phyloP scores from a whole-genome alignment of 2,888 invertebrate species.

The Rhynchonema sp. region DNA sequence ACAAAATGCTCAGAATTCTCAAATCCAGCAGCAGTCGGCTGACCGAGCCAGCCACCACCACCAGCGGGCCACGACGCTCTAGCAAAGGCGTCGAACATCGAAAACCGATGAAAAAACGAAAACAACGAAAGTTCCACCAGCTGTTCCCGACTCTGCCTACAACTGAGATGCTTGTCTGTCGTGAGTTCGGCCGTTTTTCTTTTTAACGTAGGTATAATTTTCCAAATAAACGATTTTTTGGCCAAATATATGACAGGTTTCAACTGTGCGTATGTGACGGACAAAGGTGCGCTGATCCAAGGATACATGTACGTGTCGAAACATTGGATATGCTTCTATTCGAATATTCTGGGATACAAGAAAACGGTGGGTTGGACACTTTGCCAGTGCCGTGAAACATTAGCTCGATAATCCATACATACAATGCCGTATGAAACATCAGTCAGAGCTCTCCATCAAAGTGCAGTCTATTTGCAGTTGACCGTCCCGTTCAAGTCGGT shows the following conservation, averaged over 20 bases:
- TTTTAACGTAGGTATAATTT: too few species aligned
- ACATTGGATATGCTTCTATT: conserved; percentile 85
- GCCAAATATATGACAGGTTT: conserved; percentile 49
- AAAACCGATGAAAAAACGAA: neutral
- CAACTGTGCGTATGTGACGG: conserved; percentile 74
- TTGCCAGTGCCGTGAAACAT: too few species aligned
- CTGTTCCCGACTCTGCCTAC: conserved; percentile 12
- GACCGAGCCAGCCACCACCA: too few species aligned
- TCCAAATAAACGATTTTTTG: too few species aligned
- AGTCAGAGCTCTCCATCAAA: too few species aligned
- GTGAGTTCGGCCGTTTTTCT: conserved; percentile 8
- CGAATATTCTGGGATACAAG: conserved; percentile 81
- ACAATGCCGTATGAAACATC: too few species aligned
- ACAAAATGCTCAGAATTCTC: too few species aligned
- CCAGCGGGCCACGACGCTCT: too few species aligned
- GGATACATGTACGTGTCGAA: conserved; percentile 80
- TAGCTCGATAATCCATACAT: too few species aligned
- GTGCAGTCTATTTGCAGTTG: conserved; percentile 48
- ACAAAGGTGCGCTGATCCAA: conserved; percentile 55
- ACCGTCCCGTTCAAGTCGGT: conserved; percentile 69
- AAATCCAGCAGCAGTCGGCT: too few species aligned
- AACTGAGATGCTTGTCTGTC: conserved; percentile 11
- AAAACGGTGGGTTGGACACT: too few species aligned
- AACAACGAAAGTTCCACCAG: conserved; percentile 10
- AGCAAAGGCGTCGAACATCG: too few species aligned